Evolutionary conservation across 2,113 vertebrate species (phyloP), one percentile per base, ranked within the genome.

Genomic region (Cervus canadensis): DNA sequence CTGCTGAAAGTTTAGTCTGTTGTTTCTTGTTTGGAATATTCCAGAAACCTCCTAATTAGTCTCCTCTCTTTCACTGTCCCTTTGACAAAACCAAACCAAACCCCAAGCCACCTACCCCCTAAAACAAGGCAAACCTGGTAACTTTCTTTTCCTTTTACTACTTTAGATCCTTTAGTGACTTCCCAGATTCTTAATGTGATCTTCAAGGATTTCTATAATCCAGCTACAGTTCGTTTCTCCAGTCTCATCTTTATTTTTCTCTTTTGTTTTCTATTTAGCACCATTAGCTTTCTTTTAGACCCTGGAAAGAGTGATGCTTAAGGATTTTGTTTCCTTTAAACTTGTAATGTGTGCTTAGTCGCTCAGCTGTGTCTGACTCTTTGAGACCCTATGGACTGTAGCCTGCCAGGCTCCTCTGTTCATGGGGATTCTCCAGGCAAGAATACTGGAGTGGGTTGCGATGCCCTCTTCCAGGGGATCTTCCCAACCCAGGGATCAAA

Each of bases 261-360:
- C 52, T 62, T n/a, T 84, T 89, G 2, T 86, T 93, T 95, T 45
- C 50, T 87, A 23, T 84, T 94, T 76, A 91, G 30, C 50, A 62
- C 76, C 28, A 17, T 52, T 95, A 86, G 10, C 12, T 83, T 87
- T 87, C 48, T 78, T 95, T 64, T 54, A 84, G 76, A 84, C 26
- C 30, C 57, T 89, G 28, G 48, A 78, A 76, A 82, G 56, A 45
- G 40, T 52, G 59, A 52, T 84, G 48, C 82, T 59, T 79, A 59
- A 50, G 81, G 60, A 91, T 64, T 91, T 94, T 96, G 6, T 91
- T 76, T 93, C 33, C 33, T 87, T 60, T 82, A 91, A 94, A 43
- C 17, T 91, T 95, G 14, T 89, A 87, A 40, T 12, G 67, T 71
- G 10, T 71, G n/a, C 19, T 71, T 23, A 71, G 67, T 71, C 10